A percentile compares a stretch with the other conserved stretches of the same genome.
Conservation (phyloP, 2,888 invertebrate species). For the Cenopis cana region DNA sequence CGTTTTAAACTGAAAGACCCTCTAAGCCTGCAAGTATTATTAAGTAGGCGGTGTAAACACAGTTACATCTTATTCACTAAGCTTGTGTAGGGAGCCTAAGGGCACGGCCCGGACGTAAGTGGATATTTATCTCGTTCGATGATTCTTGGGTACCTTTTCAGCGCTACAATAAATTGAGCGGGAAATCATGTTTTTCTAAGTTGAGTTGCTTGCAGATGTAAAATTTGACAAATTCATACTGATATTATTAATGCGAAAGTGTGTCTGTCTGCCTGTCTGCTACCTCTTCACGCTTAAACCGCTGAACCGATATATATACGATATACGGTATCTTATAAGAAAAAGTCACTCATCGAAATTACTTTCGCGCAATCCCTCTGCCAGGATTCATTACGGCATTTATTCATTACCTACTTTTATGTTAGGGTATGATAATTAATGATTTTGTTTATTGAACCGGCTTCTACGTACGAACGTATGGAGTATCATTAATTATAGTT, state of each 20-base stretch:
- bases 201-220: background rate
- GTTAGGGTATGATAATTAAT: slow-evolving; percentile 35
- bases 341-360: slow-evolving; percentile 30
- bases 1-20: no score
- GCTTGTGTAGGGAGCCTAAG: slow-evolving; percentile 34
- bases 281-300: no score
- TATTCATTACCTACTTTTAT: slow-evolving; percentile 34
- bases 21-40: no score
- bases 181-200: slow-evolving; percentile 1
- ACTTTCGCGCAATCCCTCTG: slow-evolving; percentile 19
- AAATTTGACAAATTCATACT: background rate
- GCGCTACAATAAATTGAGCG: slow-evolving; percentile 42
- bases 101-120: slow-evolving; percentile 12
- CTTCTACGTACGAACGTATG: slow-evolving; percentile 1
- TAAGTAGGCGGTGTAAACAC: background rate
- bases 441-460: slow-evolving; percentile 27
- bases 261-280: no score
- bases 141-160: slow-evolving; percentile 46
- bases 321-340: no score
- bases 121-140: slow-evolving; percentile 49
- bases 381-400: slow-evolving; percentile 21
- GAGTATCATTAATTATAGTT: slow-evolving; percentile 26
- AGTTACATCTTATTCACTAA: background rate
- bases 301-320: no score
- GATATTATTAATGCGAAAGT: no score